A percentile compares a stretch with the other conserved stretches of the same genome.
Conservation (phyloP, 2,797 vertebrate species). For the Oreortyx pictus region DNA sequence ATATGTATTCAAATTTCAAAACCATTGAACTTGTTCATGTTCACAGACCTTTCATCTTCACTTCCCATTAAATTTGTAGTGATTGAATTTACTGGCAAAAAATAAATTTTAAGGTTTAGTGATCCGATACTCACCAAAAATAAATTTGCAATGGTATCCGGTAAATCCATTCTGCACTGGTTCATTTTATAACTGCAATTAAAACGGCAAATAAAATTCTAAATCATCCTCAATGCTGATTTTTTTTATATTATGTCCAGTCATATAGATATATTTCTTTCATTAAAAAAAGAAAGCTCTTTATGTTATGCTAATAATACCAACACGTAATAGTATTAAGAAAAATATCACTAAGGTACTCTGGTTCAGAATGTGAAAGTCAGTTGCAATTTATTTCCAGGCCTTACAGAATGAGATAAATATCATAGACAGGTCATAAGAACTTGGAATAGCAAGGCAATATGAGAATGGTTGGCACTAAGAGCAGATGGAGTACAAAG, state of each 20-base stretch:
- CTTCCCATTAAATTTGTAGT: background rate
- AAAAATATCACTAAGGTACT: background rate
- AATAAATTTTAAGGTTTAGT: constrained; percentile 6
- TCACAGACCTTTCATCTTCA: background rate
- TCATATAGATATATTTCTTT: background rate
- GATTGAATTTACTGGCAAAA: background rate
- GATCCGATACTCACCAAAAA: background rate
- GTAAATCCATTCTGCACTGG: background rate
- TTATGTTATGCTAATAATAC: background rate
- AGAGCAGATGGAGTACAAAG: background rate
- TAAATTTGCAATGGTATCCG: background rate
- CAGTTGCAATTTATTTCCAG: background rate
- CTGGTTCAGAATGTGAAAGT: background rate
- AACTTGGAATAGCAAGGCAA: constrained; percentile 16
- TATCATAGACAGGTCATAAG: background rate
- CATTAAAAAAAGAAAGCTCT: background rate
- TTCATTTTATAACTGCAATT: constrained; percentile 19
- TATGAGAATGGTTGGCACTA: constrained; percentile 24
- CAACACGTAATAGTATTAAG: background rate
- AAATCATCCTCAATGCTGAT: background rate
- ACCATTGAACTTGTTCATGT: background rate
- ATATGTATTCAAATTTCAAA: background rate
- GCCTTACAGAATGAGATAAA: constrained; percentile 15
- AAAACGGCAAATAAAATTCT: constrained; percentile 38
- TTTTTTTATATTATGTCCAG: background rate